A percentile compares a stretch with the other conserved stretches of the same genome.
phyloP scores from a whole-genome alignment of 2,888 invertebrate genomes.

The Microplitis manilae region DNA sequence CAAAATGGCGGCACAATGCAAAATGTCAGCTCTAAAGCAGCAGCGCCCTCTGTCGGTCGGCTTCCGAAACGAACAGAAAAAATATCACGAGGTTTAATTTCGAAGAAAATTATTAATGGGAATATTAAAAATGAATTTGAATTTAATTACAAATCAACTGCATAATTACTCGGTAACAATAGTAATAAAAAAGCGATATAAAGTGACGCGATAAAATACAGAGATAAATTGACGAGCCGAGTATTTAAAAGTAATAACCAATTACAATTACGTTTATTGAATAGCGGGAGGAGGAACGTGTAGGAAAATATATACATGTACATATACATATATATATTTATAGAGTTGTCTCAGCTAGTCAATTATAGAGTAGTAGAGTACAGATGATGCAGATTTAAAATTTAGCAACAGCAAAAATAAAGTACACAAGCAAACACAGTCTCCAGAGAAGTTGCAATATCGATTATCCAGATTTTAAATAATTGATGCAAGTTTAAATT shows the following conservation, averaged over 20 bases:
- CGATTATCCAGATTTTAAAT: background rate
- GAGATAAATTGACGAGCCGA: conserved; percentile 23
- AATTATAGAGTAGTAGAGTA: background rate
- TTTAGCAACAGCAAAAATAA: background rate
- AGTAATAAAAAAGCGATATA: background rate
- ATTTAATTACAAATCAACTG: background rate
- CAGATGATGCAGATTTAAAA: background rate
- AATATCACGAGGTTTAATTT: no score
- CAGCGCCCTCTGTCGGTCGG: no score
- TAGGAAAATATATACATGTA: conserved; percentile 30
- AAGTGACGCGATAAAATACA: background rate
- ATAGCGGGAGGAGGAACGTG: no score
- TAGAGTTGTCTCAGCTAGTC: conserved; percentile 17
- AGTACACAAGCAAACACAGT: background rate
- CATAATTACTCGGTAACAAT: background rate
- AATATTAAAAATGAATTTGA: no score
- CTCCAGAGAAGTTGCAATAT: background rate
- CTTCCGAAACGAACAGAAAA: no score
- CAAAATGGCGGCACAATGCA: background rate
- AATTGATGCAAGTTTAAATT: background rate
- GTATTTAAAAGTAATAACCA: background rate
- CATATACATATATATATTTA: conserved; percentile 38
- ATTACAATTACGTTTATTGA: no score
- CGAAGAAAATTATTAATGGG: no score
- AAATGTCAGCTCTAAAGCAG: background rate